Percentiles rank a stretch among this genome's conserved stretches.
Conservation (phyloP, 2,888 invertebrate species). For the Palloptera scutellata region DNA sequence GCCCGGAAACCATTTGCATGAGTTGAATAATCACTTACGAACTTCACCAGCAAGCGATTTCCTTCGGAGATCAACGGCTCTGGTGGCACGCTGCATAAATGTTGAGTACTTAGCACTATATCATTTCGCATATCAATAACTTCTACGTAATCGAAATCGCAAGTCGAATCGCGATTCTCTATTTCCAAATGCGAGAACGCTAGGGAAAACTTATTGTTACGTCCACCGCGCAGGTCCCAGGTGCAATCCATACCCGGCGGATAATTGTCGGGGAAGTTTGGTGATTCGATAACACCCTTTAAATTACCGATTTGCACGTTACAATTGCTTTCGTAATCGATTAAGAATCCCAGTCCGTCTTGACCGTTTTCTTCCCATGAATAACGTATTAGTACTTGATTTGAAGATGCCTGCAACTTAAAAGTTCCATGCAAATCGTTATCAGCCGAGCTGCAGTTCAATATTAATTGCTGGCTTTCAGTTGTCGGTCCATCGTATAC, state of each 20-base stretch:
- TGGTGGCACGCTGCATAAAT: conserved; percentile 45
- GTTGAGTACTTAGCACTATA: conserved; percentile 54
- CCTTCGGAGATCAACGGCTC: conserved; percentile 48
- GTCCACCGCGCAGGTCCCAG: conserved; percentile 78
- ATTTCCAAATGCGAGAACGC: conserved; percentile 83
- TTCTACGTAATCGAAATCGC: conserved; percentile 73
- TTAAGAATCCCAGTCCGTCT: conserved; percentile 46
- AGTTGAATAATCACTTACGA: conserved; percentile 69
- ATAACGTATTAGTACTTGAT: conserved; percentile 54
- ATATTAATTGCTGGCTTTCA: conserved; percentile 37
- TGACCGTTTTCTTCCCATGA: conserved; percentile 36
- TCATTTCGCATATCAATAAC: conserved; percentile 63
- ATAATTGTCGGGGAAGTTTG: conserved; percentile 81
- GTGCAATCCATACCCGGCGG: conserved; percentile 73
- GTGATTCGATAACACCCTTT: conserved; percentile 86
- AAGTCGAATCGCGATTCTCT: conserved; percentile 57
- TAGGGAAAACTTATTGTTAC: conserved; percentile 80
- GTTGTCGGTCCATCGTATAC: conserved; percentile 54
- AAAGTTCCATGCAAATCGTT: conserved; percentile 14
- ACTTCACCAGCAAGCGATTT: conserved; percentile 66
- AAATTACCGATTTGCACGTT: conserved; percentile 40
- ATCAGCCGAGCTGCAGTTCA: conserved; percentile 43
- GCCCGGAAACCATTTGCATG: conserved; percentile 77
- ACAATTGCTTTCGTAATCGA: conserved; percentile 55
- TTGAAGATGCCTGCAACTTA: conserved; percentile 45